Base-by-base conservation (phyloP, 2,888 invertebrate species). In the Agrotis exclamationis region DNA sequence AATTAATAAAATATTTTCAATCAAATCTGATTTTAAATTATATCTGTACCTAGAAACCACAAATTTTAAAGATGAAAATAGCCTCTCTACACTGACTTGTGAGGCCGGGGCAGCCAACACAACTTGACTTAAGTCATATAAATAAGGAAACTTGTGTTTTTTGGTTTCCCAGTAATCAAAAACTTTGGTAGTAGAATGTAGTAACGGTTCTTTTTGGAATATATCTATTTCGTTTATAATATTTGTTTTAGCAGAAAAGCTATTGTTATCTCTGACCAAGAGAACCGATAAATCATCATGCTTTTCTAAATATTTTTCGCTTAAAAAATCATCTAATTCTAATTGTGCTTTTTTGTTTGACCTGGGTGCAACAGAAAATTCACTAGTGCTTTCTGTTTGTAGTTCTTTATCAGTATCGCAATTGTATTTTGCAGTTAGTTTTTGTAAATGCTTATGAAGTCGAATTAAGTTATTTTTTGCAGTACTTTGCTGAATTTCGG, bases 1-100 rank as follows among this genome's bases (percentile, higher is more conserved):
- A 53, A 53, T 53, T 44, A 58, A 44, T 58, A 58, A 58, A 58
- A 58, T 58, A 22, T 58, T 58, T 58, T 58, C 57, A 58, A 58
- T 58, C 16, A 44, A 58, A 58, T 58, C 20, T 44, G 57, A 44
- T 58, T 58, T 58, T 58, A 44, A 58, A 44, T 58, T 58, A 16
- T 58, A 58, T 16, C 57, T 58, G 20, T 58, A 58, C 7, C 39
- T 58, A 44, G 33, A 44, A 14, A 58, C 20, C 14, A 58, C 39
- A 44, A 44, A 58, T 58, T 58, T 58, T 9, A 58, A 16, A 39
- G 44, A 58, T 44, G 57, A 58, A 58, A 58, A 58, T 58, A 28
- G 5, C 28, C 28, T 28, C 28, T 28, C 28, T 28, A 28, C 28
- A 28, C 28, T 28, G 28, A 28, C 57, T 58, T 58, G 20, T 39